Percentiles rank a stretch among this genome's conserved stretches.
Conservation (phyloP, 2,113 vertebrate species). For the Podarcis raffonei region DNA sequence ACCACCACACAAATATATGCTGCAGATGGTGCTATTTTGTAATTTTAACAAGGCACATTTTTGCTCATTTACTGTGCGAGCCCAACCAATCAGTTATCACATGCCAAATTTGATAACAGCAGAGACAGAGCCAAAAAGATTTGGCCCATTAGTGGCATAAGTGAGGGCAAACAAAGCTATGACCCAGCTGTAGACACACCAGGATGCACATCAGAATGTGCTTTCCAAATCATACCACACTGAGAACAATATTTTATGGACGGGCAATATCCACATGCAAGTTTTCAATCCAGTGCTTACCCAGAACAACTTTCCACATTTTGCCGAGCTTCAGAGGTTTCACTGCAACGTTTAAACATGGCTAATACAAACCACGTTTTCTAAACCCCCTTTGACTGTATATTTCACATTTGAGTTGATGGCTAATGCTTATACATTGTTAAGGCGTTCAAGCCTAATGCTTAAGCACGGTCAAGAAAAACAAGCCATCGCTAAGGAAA, state of each 20-base stretch:
- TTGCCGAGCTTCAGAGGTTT: not conserved
- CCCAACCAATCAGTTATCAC: not conserved
- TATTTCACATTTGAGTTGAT: constrained; percentile 24
- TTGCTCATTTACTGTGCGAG: not conserved
- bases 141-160: not conserved
- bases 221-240: not conserved
- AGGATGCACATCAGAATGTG: not conserved
- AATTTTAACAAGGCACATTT: not conserved
- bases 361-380: not conserved
- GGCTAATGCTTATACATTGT: not conserved
- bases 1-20: too few species aligned
- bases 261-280: not conserved
- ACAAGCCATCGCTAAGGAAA: too few species aligned
- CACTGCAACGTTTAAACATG: not conserved
- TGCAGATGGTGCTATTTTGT: not conserved
- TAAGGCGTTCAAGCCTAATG: not conserved
- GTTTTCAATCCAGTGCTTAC: not conserved
- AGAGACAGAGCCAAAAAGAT: not conserved
- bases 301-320: not conserved
- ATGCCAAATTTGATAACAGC: not conserved
- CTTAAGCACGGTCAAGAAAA: not conserved
- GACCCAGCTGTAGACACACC: not conserved
- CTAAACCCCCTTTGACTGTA: constrained; percentile 45
- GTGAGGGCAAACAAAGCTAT: not conserved
- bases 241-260: not conserved